Conservation (phyloP, 30 jellyfish, hydroid and myxozoan genomes). For the Calvadosia cruxmelitensis region DNA sequence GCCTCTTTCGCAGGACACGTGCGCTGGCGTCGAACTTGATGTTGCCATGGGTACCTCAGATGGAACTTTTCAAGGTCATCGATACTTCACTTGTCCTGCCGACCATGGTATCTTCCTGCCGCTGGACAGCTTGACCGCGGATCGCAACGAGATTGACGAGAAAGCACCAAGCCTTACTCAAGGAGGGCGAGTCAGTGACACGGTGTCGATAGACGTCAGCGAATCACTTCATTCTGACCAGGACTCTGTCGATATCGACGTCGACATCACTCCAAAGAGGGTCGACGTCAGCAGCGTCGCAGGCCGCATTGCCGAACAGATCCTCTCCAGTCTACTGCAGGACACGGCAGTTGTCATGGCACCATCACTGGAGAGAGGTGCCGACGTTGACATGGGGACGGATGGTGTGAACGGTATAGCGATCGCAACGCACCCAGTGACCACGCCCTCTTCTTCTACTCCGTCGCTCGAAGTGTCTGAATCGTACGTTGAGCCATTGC, state of each 20-base stretch:
- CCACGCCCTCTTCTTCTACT: neutral
- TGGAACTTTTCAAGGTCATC: constrained; percentile 71
- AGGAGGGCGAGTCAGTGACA: no score
- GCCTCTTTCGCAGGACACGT: constrained; percentile 71
- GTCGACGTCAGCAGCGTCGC: constrained; percentile 53
- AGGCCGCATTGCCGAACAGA: constrained; percentile 55
- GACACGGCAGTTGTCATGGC: constrained; percentile 23
- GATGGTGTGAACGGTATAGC: neutral
- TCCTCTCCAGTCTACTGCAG: constrained; percentile 38
- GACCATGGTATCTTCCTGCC: constrained; percentile 78
- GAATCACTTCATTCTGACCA: neutral
- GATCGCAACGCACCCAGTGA: neutral
- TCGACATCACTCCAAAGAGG: constrained; percentile 10
- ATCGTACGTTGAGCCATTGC: constrained; percentile 38
- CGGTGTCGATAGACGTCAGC: neutral
- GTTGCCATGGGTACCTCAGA: constrained; percentile 65
- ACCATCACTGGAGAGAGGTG: neutral
- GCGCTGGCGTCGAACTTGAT: constrained; percentile 85
- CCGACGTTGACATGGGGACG: neutral
- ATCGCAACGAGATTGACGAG: no score
- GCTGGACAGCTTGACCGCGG: constrained; percentile 20
- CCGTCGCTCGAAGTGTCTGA: constrained; percentile 8
- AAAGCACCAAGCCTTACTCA: neutral
- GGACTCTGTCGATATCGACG: neutral
- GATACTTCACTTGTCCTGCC: constrained; percentile 50